phyloP scores from a whole-genome alignment of 1,140 invertebrate species.

The Meloidogyne chitwoodi region DNA sequence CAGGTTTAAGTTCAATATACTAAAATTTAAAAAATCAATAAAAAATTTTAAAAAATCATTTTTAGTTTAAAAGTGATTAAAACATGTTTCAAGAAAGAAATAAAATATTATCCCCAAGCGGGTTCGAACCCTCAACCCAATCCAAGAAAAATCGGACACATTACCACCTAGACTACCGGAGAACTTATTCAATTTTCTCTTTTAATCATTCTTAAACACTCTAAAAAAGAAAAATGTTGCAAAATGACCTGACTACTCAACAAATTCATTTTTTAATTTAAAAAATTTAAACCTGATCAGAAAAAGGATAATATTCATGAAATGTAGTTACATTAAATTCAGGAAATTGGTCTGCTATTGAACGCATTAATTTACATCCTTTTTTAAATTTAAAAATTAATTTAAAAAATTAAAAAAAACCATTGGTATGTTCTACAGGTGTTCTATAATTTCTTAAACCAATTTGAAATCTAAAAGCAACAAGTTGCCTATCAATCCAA shows the following conservation, averaged over 20 bases:
- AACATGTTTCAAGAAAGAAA: not conserved
- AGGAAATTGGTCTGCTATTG: slow-evolving; percentile 42
- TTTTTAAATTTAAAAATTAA: not conserved
- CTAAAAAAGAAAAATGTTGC: not conserved
- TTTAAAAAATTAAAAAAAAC: not conserved
- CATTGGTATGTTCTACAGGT: slow-evolving; percentile 56
- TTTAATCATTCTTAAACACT: too few relatives aligned
- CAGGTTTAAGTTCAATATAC: slow-evolving; percentile 60
- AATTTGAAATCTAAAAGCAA: slow-evolving; percentile 57
- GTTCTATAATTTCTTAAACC: slow-evolving; percentile 56
- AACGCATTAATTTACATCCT: slow-evolving; percentile 53
- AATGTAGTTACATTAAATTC: slow-evolving; percentile 60
- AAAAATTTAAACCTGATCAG: slow-evolving; percentile 45
- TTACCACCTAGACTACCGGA: too few relatives aligned
- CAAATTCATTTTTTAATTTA: not conserved
- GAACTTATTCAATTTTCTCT: too few relatives aligned
- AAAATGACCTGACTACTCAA: too few relatives aligned
- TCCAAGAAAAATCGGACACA: too few relatives aligned
- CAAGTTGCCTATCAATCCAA: slow-evolving; percentile 41
- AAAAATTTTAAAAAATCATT: not conserved
- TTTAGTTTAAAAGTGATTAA: not conserved
- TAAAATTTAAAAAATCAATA: slow-evolving; percentile 18
- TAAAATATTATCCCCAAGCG: not conserved
- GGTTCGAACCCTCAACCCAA: too few relatives aligned
- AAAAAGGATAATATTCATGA: slow-evolving; percentile 60